Evolutionary conservation across 1,140 invertebrate genomes (phyloP).

Genomic region (Tetragnatha versicolor): DNA sequence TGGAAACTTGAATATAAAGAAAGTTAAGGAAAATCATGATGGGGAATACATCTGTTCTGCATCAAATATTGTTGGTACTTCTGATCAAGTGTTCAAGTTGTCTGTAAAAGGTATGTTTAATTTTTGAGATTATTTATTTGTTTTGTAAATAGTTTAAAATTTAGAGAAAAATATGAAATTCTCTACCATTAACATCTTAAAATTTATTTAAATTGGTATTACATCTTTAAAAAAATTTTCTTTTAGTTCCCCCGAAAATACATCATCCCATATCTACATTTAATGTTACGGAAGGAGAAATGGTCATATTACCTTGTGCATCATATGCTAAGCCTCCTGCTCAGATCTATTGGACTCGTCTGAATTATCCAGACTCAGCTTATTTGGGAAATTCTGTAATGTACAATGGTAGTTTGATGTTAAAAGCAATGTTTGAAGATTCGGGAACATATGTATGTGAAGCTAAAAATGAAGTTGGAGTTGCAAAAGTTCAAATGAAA

Average conservation of each 20-base stretch:
- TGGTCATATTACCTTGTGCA: slow-evolving; percentile 26
- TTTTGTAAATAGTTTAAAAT: neutral
- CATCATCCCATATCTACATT: neutral
- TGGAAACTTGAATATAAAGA: slow-evolving; percentile 65
- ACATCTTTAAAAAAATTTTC: neutral
- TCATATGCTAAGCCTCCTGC: slow-evolving; percentile 36
- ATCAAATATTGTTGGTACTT: slow-evolving; percentile 61
- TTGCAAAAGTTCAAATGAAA: slow-evolving; percentile 57
- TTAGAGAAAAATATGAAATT: neutral
- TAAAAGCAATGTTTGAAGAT: slow-evolving; percentile 56
- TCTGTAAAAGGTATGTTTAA: slow-evolving; percentile 59
- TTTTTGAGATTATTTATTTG: neutral
- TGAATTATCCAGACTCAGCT: neutral
- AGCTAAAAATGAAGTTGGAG: slow-evolving; percentile 57
- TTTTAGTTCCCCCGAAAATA: slow-evolving; percentile 46
- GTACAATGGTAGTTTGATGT: slow-evolving; percentile 38
- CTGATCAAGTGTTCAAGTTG: slow-evolving; percentile 58
- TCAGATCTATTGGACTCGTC: slow-evolving; percentile 28
- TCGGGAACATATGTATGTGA: slow-evolving; percentile 62
- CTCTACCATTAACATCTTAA: neutral
- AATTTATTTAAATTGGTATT: neutral
- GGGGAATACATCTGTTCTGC: slow-evolving; percentile 64
- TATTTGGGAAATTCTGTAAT: slow-evolving; percentile 33
- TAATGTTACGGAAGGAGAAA: slow-evolving; percentile 35
- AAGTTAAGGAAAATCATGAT: slow-evolving; percentile 62